These are phyloP conservation scores for Aromia moschata DNA, from an alignment of 2,888 invertebrate species.

Conservation along the genomic window DNA sequence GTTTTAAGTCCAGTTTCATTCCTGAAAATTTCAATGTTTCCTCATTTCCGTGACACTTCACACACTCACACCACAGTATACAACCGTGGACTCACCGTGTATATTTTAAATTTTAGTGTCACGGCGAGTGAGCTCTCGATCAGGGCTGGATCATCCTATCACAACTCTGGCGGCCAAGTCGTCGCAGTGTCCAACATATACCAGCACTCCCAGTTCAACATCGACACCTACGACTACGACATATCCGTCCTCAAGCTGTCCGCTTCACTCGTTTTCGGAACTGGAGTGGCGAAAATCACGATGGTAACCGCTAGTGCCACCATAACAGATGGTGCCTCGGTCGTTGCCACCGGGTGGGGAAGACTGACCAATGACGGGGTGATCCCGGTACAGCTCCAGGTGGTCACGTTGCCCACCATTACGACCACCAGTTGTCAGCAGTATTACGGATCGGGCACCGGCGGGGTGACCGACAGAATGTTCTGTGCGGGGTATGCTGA, in stretches of 20 bases:
- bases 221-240: slow-evolving; percentile 65
- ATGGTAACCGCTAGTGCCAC: slow-evolving; percentile 58
- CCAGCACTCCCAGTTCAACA: slow-evolving; percentile 64
- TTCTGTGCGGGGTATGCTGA: slow-evolving; percentile 47
- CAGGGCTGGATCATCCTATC: slow-evolving; percentile 66
- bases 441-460: slow-evolving; percentile 33
- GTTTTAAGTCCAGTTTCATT: no score
- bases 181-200: slow-evolving; percentile 63
- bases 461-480: slow-evolving; percentile 42
- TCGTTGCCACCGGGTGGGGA: slow-evolving; percentile 49
- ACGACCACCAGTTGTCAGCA: slow-evolving; percentile 41
- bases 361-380: slow-evolving; percentile 32
- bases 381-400: slow-evolving; percentile 41
- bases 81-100: no score
- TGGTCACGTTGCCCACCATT: slow-evolving; percentile 48
- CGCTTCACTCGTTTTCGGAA: slow-evolving; percentile 57
- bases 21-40: no score
- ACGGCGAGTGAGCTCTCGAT: slow-evolving; percentile 47
- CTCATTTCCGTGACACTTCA: no score
- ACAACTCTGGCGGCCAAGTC: slow-evolving; percentile 66
- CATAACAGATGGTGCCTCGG: slow-evolving; percentile 46
- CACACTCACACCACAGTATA: no score
- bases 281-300: slow-evolving; percentile 58
- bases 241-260: slow-evolving; percentile 64
- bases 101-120: slow-evolving; percentile 33